Evolutionary conservation across 2,888 invertebrate species (phyloP), one percentile per base, ranked within the genome.

Genomic region (Latrodectus elegans): DNA sequence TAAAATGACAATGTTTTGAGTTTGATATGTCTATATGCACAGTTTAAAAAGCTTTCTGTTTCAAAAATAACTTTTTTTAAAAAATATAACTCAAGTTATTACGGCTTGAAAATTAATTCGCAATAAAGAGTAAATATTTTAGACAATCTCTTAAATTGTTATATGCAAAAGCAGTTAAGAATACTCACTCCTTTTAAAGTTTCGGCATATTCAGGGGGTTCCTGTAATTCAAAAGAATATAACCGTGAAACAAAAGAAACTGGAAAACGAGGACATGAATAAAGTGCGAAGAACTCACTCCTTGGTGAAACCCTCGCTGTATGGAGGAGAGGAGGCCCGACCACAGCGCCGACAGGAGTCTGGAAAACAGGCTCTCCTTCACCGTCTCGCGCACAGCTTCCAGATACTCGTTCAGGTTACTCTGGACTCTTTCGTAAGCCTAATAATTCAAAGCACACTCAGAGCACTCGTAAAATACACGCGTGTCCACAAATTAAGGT

Each of bases 231-330:
- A 11, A n/a, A 67, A 68, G 38, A 60, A 38, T 0, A 52, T 9
- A 38, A 38, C 26, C 8, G n/a, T 53, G 51, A 14, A 52, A 17
- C 15, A 14, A 17, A 10, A 53, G 15, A 55, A 8, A 4, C 11
- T 10, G 4, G 14, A 10, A 74, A 9, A 17, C 3, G 51, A 10
- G 17, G 11, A 4, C 15, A 17, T 55, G 2, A 1, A 22, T 49
- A 55, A 22, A 17, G 17, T 22, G 3, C 4, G 10, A 4, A 67
- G 22, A 26, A 88, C 84, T 60, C 67, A 88, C 88, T 0, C 88
- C 88, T 72, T 84, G 80, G n/a, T 84, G 84, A 80, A 88, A 84
- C 17, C 55, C 75, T n/a, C 76, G 73, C 55, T 84, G 72, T n/a
- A 84, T 80, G 52, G 26, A 75, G 17, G 51, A 70, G n/a, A 88